phyloP scores from a whole-genome alignment of 2,113 vertebrate species.

The Xenus cinereus region DNA sequence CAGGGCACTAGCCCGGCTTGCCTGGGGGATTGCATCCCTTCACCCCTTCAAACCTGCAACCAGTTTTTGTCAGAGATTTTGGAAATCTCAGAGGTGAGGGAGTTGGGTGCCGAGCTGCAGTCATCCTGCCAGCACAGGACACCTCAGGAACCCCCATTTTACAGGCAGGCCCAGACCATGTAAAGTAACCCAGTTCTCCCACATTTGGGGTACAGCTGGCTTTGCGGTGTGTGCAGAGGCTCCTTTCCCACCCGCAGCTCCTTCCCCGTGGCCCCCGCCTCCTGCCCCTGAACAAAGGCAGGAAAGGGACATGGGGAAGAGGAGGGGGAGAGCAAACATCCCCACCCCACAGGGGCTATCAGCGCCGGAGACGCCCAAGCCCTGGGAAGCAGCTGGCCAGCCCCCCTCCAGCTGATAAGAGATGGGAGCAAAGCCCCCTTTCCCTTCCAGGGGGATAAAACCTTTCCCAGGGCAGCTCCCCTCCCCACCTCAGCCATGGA shows the following conservation, averaged over 20 bases:
- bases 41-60: not conserved
- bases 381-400: not conserved
- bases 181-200: not conserved
- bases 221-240: not conserved
- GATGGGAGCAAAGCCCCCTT: not conserved
- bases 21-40: no score
- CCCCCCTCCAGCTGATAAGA: not conserved
- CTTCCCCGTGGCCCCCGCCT: not conserved
- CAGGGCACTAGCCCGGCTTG: accelerated
- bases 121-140: not conserved
- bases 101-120: not conserved
- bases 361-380: not conserved
- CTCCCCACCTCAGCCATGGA: not conserved
- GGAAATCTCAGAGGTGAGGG: not conserved
- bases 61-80: not conserved
- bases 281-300: slow-evolving; percentile 60
- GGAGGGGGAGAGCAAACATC: slow-evolving; percentile 45
- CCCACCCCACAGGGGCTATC: slow-evolving; percentile 1
- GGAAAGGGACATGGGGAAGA: slow-evolving; percentile 40
- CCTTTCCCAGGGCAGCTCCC: not conserved
- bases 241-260: not conserved
- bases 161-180: not conserved
- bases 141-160: accelerated
- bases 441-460: not conserved
- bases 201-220: not conserved